Base-by-base conservation (phyloP, 2,797 vertebrate genomes). In the Anniella stebbinsi region DNA sequence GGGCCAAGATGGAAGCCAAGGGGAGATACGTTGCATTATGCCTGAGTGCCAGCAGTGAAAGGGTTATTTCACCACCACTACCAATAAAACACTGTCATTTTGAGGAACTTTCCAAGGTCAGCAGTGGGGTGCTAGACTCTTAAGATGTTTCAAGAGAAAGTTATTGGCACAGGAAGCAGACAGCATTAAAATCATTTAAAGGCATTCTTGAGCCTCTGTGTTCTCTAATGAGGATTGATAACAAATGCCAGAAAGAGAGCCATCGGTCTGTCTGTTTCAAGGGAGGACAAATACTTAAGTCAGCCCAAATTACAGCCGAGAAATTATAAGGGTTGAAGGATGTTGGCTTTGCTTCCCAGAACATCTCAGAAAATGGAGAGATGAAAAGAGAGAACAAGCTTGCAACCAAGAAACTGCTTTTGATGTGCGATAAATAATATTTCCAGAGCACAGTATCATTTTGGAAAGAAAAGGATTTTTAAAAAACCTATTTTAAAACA, bases 161-260 rank as follows among this genome's bases (percentile, higher is more conserved):
- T 17, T 72, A 70, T 21, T 91, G 77, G 83, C 89, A 66, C 0
- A 10, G 38, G 4, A 25, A 1, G 54, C 60, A 76, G 66, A 45
- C 8, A 0, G 48, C 60, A 51, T 83, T 84, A 89, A 91, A 63
- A 92, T 45, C 90, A 88, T 28, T 85, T 57, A 77, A 77, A 28
- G 57, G n/a, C 91, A 80, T 87, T 80, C 80, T 75, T 87, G 48
- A 45, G 63, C 51, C 67, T 92, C 88, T 80, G 41, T 80, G 85
- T 67, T 84, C 81, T 51, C 80, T 75, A 87, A 84, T 63, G 66
- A 89, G 80, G 75, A 87, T 86, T 84, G 85, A 87, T 89, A 80
- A 87, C 73, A 54, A 41, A 78, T 84, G 80, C 45, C 88, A 92
- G 67, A 90, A 90, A 85, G 76, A 78, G 38, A 87, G 41, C 41